Base-by-base conservation (phyloP, 2,888 invertebrate species). In the Drosophila kambysellisi region DNA sequence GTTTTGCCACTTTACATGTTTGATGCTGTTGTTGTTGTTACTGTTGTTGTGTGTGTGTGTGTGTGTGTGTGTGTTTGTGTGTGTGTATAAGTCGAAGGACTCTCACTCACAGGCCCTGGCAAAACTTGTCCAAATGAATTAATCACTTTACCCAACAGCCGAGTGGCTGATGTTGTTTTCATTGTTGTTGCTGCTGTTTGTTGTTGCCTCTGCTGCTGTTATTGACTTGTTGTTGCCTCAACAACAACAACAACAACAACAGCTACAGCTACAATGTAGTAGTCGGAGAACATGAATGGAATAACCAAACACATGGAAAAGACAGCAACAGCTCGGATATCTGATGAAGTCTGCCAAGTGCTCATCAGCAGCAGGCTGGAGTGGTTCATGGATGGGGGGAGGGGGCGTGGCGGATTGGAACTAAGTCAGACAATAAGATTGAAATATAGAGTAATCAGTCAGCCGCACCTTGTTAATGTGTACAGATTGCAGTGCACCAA, bases 51-150 rank as follows among this genome's bases (percentile, higher is more conserved):
- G 52, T 53, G 30, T 41, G n/a, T 20, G 43, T 7, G 12, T 46
- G 7, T 72, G 41, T 43, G 32, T 70, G 51, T 52, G 33, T 70
- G 68, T 71, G 46, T 43, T 25, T 70, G 75, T 71, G 51, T 48
- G 33, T 63, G 29, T 52, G 41, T 65, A 46, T 20, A 62, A 51
- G 30, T 33, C 58, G 69, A 76, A 68, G 62, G 68, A 62, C 51
- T 50, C 65, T 12, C 68, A 59, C 63, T 52, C 63, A 68, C 84
- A 71, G 69, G 72, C 89, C 56, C 51, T 41, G 52, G 68, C 51
- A 67, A 90, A 87, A 82, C 80, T 87, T 90, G 87, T 86, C 82
- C 90, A 88, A 90, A 90, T 83, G 89, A 90, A 87, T 87, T 87
- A 87, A 87, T 87, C 87, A 90, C 90, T 87, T 87, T 86, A 81